A percentile compares a stretch with the other conserved stretches of the same genome.
Evolutionary conservation across 2,888 invertebrate genomes (phyloP).

Genomic region (Acronicta aceris): DNA sequence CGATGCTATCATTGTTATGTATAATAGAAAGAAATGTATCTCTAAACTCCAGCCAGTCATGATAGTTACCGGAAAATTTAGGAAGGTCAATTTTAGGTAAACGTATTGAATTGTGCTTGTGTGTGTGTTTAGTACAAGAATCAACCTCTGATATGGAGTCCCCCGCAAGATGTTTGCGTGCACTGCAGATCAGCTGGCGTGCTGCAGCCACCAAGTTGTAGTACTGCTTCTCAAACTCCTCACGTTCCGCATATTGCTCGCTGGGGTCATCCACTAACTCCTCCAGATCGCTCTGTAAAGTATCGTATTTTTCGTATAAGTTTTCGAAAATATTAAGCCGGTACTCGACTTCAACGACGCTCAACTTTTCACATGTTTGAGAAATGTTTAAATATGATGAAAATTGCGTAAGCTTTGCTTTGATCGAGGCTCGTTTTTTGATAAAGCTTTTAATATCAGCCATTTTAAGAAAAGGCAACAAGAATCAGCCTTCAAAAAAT

Average conservation of each 20-base stretch:
- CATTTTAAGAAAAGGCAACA: not conserved
- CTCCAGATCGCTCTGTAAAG: slow-evolving; percentile 13
- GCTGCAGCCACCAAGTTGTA: slow-evolving; percentile 22
- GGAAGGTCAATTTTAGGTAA: slow-evolving; percentile 17
- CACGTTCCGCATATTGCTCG: slow-evolving; percentile 24
- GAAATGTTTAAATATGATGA: slow-evolving; percentile 1
- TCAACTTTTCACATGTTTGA: slow-evolving; percentile 10
- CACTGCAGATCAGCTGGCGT: slow-evolving; percentile 21
- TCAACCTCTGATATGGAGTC: slow-evolving; percentile 9
- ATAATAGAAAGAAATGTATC: too few relatives aligned
- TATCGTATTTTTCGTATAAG: slow-evolving; percentile 17
- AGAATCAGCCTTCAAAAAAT: too few relatives aligned
- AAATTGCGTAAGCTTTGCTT: slow-evolving; percentile 16
- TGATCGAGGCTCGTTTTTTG: slow-evolving; percentile 16
- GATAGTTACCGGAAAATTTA: slow-evolving; percentile 11
- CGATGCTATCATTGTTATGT: too few relatives aligned
- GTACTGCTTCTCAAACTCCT: slow-evolving; percentile 20
- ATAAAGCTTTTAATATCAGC: slow-evolving; percentile 12
- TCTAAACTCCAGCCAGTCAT: too few relatives aligned
- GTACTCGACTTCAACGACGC: slow-evolving; percentile 7
- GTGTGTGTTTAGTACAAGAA: slow-evolving; percentile 6
- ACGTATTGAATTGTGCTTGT: slow-evolving; percentile 14
- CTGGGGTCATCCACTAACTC: slow-evolving; percentile 18
- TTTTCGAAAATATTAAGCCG: slow-evolving; percentile 10
- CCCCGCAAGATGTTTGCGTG: not conserved